Evolutionary conservation across 2,113 vertebrate species (phyloP).

Genomic region (Climacteris rufus): DNA sequence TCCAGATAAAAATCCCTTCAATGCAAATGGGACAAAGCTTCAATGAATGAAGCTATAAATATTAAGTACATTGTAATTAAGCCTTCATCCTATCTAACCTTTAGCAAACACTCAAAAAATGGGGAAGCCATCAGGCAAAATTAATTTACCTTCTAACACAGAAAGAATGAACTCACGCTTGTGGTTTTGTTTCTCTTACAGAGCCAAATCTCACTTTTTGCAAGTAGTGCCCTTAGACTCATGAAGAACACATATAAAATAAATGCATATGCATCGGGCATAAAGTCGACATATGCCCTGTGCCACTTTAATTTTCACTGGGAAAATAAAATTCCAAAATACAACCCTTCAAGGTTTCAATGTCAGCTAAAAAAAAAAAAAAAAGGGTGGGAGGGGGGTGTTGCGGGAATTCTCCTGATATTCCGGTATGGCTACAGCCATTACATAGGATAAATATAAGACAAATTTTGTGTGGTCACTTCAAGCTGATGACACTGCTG

Average conservation of each 20-base stretch:
- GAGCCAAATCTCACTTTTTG: not conserved
- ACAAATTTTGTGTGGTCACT: not conserved
- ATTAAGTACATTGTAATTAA: slow-evolving; percentile 32
- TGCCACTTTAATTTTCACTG: not conserved
- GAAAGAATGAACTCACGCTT: not conserved
- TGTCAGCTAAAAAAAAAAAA: not conserved
- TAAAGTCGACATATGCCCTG: not conserved
- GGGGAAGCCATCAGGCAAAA: not conserved
- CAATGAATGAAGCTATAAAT: slow-evolving; percentile 22
- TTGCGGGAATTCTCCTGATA: no score
- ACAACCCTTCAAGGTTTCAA: not conserved
- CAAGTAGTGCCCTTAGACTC: not conserved
- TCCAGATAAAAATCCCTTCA: not conserved
- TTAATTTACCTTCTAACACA: not conserved
- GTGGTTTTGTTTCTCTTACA: not conserved
- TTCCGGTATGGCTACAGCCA: not conserved
- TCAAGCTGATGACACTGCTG: not conserved
- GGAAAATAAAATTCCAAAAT: not conserved
- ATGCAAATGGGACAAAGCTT: not conserved
- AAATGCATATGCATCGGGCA: not conserved
- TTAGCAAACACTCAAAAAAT: slow-evolving; percentile 17
- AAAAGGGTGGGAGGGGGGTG: no score
- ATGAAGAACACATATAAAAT: not conserved
- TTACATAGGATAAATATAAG: not conserved
- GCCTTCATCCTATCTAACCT: slow-evolving; percentile 18